These are phyloP conservation scores for Empidonax traillii DNA, from an alignment of 2,113 vertebrate genomes.

Conservation along the genomic window DNA sequence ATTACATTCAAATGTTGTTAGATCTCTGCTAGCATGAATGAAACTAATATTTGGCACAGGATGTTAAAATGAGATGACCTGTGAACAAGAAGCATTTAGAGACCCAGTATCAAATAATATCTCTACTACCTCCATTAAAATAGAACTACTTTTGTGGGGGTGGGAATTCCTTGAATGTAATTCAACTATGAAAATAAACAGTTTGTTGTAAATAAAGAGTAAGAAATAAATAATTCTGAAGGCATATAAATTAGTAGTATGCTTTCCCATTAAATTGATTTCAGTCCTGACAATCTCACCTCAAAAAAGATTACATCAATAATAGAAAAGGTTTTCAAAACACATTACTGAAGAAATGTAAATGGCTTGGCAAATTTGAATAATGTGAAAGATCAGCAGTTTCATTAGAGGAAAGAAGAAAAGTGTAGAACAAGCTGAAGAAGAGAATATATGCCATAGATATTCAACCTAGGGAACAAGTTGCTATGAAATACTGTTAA, in stretches of 20 bases:
- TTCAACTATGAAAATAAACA: neutral
- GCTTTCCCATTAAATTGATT: neutral
- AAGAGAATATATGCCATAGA: neutral
- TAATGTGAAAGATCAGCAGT: neutral
- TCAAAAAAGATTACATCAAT: neutral
- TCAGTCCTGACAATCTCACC: neutral
- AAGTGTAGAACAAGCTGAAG: neutral
- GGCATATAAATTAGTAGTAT: neutral
- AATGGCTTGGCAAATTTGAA: neutral
- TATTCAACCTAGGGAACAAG: neutral
- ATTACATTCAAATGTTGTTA: neutral
- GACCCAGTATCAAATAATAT: neutral
- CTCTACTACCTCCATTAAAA: neutral
- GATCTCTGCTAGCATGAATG: neutral
- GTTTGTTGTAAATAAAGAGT: neutral
- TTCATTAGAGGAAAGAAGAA: neutral
- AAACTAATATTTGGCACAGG: neutral
- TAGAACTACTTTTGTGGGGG: neutral
- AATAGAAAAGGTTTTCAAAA: conserved; percentile 5
- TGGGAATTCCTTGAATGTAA: neutral
- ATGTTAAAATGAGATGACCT: neutral
- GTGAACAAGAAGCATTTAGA: neutral
- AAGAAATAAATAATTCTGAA: neutral
- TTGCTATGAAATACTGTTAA: neutral
- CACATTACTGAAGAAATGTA: neutral